Base-by-base conservation (phyloP, 2,113 vertebrate genomes). In the Natator depressus region DNA sequence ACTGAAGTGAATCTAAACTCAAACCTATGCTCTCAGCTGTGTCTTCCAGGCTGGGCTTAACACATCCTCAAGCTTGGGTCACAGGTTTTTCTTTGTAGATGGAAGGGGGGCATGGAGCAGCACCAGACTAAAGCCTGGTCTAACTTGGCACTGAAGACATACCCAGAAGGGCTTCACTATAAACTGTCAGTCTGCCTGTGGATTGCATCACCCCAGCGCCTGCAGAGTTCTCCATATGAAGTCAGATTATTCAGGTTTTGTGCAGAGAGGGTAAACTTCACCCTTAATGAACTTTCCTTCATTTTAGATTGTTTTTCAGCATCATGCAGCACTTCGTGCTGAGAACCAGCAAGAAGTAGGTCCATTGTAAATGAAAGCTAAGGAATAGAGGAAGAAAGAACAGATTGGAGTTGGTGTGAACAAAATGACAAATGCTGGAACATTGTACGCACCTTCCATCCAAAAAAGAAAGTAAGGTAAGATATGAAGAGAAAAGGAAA, bases 281-380 rank as follows among this genome's bases (percentile, higher is more conserved):
- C 47, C 46, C 29, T n/a, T 38, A 91, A 91, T 87, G 90, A 91
- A 91, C 85, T 79, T 91, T 47, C 46, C 85, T 83, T 78, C 31
- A 62, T 83, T 83, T 87, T 54, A 22, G 14, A 35, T 88, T 92
- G 80, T 88, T 92, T 82, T 80, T 49, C 81, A 62, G 75, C 29
- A 27, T 84, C 76, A 84, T 29, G 49, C 62, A 53, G 49, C 59
- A 57, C 38, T 31, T 84, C 85, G 80, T 88, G 80, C 85, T 92
- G 91, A 88, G 85, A 88, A 84, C 84, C 29, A 65, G 53, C 72
- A 80, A 65, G 50, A 79, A 88, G 65, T 29, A 42, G 25, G 22
- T 80, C 85, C 47, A 55, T 92, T 79, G 87, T 79, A 88, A 92
- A 92, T 88, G 83, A 80, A 69, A 84, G 65, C 79, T 69, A 75